Evolutionary conservation across 2,888 invertebrate species (phyloP), one percentile per base, ranked within the genome.

Genomic region (Protodeltote pygarga): DNA sequence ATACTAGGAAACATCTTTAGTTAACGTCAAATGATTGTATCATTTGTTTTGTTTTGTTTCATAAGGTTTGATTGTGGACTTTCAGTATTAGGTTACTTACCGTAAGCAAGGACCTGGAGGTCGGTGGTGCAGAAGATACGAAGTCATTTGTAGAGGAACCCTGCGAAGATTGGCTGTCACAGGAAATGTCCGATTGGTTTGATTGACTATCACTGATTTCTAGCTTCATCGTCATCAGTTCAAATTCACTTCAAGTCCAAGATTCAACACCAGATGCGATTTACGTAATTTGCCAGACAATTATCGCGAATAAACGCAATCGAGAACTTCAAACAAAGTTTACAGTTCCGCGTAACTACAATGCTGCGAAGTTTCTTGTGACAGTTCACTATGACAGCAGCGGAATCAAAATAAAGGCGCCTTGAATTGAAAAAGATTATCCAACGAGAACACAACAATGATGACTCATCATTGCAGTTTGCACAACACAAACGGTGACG

Each of bases 131-230:
- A 13, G 89, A 74, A 6, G 85, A 83, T 60, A 81, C 71, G 70
- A 82, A 87, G 62, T 92, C 92, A 86, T 89, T 89, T 80, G 92
- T 87, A 60, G 93, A 85, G 16, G 94, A 94, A 51, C 87, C 93
- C 75, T 93, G 93, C 27, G 93, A 93, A 9, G 92, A 92, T 62
- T 93, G 93, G 73, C 93, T 93, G 76, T 94, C 93, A 79, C 93
- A 93, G 57, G 94, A 93, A 65, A 88, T 92, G 83, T 93, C 93
- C 47, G 93, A 93, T 75, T 93, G 93, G 80, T 93, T 93, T 63
- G 93, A 93, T 64, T 93, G 89, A 65, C 88, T 92, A 78, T 94
- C 94, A 83, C 93, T 93, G 48, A 93, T 89, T 75, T 94, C 94
- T 64, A 93, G 86, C 92, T 93, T 94, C 94, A 94, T 94, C 77